A percentile compares a stretch with the other conserved stretches of the same genome.
Conservation (phyloP, 2,797 vertebrate genomes). For the Tadarida brasiliensis region DNA sequence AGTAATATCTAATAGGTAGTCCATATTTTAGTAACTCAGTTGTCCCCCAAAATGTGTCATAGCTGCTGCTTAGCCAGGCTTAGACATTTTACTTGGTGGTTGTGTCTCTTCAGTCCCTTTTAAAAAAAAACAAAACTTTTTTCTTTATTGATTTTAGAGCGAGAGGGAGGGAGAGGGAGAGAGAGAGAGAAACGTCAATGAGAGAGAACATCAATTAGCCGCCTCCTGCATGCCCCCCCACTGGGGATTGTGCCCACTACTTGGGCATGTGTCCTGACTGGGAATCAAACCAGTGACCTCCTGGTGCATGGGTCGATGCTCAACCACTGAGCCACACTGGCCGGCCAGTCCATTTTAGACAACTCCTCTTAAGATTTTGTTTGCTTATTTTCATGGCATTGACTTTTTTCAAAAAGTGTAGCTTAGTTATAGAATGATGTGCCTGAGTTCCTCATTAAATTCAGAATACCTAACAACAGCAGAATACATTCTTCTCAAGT, state of each 20-base stretch:
- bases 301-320: background rate
- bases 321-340: background rate
- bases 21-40: background rate
- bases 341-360: background rate
- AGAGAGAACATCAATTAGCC: no score
- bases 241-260: no score
- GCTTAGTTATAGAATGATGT: background rate
- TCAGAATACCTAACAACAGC: background rate
- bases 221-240: no score
- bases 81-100: background rate
- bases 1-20: background rate
- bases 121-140: no score
- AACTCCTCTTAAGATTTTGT: background rate
- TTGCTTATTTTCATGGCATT: background rate
- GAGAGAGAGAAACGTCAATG: no score
- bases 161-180: no score
- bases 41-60: background rate
- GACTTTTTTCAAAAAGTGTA: background rate
- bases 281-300: background rate
- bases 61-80: background rate
- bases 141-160: no score
- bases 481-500: background rate
- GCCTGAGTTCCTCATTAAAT: background rate
- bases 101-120: background rate
- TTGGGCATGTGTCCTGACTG: no score